Evolutionary conservation across 1,140 invertebrate genomes (phyloP).

Genomic region (Paraescarpia echinospica): DNA sequence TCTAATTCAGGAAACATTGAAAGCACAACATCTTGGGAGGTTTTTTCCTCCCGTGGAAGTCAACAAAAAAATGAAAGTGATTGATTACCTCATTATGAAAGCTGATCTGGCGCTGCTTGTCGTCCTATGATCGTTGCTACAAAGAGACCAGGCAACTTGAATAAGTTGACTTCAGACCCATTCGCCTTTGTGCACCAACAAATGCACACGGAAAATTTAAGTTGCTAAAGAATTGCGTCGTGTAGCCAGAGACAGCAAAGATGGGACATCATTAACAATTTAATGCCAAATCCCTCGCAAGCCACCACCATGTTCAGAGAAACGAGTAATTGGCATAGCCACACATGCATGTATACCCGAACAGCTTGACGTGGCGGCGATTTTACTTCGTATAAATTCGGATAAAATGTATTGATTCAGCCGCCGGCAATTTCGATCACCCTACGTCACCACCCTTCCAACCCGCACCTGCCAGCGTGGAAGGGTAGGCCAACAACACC

Average conservation of each 20-base stretch:
- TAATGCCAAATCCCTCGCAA: background rate
- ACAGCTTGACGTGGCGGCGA: no score
- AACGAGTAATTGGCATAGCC: background rate
- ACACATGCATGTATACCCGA: background rate
- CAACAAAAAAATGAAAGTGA: background rate
- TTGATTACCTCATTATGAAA: background rate
- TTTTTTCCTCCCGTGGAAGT: background rate
- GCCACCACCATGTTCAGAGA: background rate
- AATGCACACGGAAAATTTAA: background rate
- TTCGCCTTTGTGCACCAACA: background rate
- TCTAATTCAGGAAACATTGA: background rate
- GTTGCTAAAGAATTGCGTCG: background rate
- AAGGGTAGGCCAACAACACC: no score
- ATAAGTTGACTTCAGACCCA: background rate
- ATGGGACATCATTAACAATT: background rate
- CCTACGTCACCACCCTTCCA: no score
- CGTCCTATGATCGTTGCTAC: background rate
- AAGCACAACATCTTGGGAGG: background rate
- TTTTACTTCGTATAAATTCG: no score
- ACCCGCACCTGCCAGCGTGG: no score
- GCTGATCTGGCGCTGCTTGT: background rate
- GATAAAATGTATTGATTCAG: no score
- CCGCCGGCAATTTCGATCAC: no score
- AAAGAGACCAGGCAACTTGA: background rate
- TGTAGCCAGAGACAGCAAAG: background rate